These are phyloP conservation scores for Chionoecetes opilio DNA, from an alignment of 1,140 invertebrate species.

Conservation along the genomic window DNA sequence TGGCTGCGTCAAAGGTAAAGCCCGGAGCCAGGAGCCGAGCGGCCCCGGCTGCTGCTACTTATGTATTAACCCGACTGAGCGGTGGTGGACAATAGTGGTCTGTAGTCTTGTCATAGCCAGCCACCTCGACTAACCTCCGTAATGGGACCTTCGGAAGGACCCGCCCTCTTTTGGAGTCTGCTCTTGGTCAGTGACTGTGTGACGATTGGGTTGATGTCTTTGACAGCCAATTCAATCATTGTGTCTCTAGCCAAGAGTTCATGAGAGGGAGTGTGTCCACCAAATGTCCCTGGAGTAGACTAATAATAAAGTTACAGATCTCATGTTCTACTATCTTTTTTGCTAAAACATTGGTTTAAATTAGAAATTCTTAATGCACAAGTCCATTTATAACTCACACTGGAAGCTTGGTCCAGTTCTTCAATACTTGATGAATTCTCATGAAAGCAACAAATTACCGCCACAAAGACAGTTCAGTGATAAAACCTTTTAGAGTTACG, in stretches of 20 bases:
- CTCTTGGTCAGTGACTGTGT: neutral
- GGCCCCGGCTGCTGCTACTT: constrained; percentile 66
- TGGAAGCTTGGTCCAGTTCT: constrained; percentile 50
- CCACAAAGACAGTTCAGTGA: constrained; percentile 64
- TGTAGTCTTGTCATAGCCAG: constrained; percentile 64
- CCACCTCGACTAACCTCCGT: constrained; percentile 75
- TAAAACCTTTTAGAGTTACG: constrained; percentile 31
- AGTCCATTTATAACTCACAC: constrained; percentile 67
- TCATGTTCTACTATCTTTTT: constrained; percentile 67
- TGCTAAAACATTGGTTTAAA: constrained; percentile 69
- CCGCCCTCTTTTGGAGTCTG: neutral
- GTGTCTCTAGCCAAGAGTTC: neutral
- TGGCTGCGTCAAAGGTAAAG: constrained; percentile 97
- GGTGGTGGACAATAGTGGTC: constrained; percentile 78
- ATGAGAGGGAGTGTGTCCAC: constrained; percentile 45
- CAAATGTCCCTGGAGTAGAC: constrained; percentile 72
- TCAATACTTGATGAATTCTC: constrained; percentile 47
- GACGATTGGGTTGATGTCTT: neutral
- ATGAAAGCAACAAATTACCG: constrained; percentile 64
- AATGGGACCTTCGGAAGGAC: constrained; percentile 48
- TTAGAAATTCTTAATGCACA: constrained; percentile 68
- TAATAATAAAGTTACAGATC: constrained; percentile 63
- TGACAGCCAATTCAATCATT: neutral
- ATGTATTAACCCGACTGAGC: constrained; percentile 79
- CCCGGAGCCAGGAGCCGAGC: constrained; percentile 36